Conservation (phyloP, 2,888 invertebrate species). For the Drosophila multiciliata region DNA sequence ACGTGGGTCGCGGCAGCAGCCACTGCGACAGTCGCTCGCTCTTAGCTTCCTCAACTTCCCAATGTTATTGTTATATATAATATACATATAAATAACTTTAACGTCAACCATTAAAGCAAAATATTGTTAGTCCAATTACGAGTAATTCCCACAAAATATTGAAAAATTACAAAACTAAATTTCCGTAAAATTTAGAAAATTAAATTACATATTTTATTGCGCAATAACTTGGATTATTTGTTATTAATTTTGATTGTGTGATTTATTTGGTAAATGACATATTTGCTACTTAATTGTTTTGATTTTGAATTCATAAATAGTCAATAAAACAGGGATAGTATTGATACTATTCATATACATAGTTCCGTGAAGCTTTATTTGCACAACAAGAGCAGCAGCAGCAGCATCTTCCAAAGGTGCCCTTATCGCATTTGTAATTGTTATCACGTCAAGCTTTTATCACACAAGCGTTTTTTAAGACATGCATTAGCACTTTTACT, state of each 20-base stretch:
- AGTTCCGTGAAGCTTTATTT: slow-evolving; percentile 15
- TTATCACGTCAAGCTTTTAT: slow-evolving; percentile 51
- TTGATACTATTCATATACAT: background rate
- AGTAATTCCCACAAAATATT: background rate
- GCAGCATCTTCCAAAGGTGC: no score
- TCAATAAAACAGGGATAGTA: background rate
- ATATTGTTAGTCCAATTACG: background rate
- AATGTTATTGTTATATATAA: slow-evolving; percentile 7
- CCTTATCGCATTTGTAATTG: slow-evolving; percentile 17
- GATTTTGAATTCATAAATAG: background rate
- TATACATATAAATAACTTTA: slow-evolving; percentile 1
- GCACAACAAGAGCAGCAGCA: background rate
- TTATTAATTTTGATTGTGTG: background rate
- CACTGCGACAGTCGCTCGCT: slow-evolving; percentile 57
- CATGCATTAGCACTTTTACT: slow-evolving; percentile 61
- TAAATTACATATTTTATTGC: background rate
- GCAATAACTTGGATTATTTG: background rate
- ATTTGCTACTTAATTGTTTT: background rate
- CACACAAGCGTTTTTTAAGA: slow-evolving; percentile 33
- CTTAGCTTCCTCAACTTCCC: background rate
- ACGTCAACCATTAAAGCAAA: slow-evolving; percentile 4
- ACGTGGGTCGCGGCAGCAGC: slow-evolving; percentile 62
- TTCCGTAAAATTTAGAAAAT: background rate
- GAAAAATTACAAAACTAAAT: background rate
- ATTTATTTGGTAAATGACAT: background rate